Evolutionary conservation across 2,113 vertebrate genomes (phyloP), one percentile per base, ranked within the genome.

Genomic region (Phaetusa simplex): DNA sequence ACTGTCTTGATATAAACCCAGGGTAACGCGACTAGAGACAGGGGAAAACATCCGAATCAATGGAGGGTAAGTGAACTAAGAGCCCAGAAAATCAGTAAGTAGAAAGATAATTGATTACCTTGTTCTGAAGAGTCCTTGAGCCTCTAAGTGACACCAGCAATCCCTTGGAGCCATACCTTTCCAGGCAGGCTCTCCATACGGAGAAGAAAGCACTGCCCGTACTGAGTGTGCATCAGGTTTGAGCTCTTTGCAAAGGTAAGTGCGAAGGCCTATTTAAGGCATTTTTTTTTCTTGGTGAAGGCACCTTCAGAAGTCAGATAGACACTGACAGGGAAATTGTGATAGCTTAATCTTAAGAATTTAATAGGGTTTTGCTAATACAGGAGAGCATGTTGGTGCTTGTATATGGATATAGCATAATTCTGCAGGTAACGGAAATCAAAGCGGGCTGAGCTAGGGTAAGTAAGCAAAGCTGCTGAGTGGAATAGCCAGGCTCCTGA

Each of bases 1-100:
- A 22, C 47, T 6, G 2, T n/a, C 23, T 43, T 40, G 30, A 14
- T 52, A 50, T 78, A 52, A 70, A 61, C 7, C 23, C 3, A 1
- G 18, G 6, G 14, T 77, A 42, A 52, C 0, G 0, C 20, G 4
- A 1, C 30, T 19, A 26, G 49, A 38, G 24, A 12, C 18, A 14
- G 36, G 11, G 19, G 70, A 89, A 93, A 87, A 12, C 61, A 67
- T 26, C 50, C 1, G 1, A 71, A 61, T 40, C 26, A 73, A 56
- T 1, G 19, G 40, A 83, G 7, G 4, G 13, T 36, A 24, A 18
- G 13, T 36, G 14, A 47, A 9, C 32, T 49, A 0, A 0, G n/a
- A 66, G 65, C 15, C 34, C 30, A 47, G 38, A 69, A 58, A 91
- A 69, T 24, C 11, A 0, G 1, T 24, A 18, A 65, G 42, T 26